These are phyloP conservation scores for Arctopsyche grandis DNA, from an alignment of 1,140 invertebrate species.

Conservation along the genomic window DNA sequence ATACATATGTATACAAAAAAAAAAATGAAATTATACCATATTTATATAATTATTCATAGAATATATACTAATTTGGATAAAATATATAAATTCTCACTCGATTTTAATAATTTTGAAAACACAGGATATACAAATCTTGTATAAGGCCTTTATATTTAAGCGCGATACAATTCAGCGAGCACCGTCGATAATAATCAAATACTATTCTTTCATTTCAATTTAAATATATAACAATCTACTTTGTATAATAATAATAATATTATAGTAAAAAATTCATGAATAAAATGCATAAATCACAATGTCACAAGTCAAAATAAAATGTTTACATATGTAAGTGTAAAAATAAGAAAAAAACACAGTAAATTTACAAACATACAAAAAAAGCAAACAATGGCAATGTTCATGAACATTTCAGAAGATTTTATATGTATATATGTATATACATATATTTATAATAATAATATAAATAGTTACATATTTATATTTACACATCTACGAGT, in stretches of 20 bases:
- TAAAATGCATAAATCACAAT: not conserved
- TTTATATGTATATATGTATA: not conserved
- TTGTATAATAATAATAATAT: not conserved
- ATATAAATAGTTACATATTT: not conserved
- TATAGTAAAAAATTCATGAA: not conserved
- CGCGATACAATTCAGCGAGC: conserved; percentile 15
- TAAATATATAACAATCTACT: not conserved
- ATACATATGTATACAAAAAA: not conserved
- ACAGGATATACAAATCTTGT: not conserved
- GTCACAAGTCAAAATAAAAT: not conserved
- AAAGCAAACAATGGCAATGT: too few species aligned
- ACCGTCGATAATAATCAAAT: not conserved
- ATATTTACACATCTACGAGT: not conserved
- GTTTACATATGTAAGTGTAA: not conserved
- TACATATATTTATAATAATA: not conserved
- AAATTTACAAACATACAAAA: too few species aligned
- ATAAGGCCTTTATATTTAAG: conserved; percentile 19
- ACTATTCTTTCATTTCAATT: too few species aligned
- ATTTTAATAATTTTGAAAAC: not conserved
- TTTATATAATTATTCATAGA: not conserved
- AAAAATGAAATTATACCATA: not conserved
- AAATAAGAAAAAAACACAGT: too few species aligned
- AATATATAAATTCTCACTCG: not conserved
- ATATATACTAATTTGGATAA: not conserved
- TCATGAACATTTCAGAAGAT: not conserved